Conservation (phyloP, 2,797 vertebrate species). For the Myotis vivesi region DNA sequence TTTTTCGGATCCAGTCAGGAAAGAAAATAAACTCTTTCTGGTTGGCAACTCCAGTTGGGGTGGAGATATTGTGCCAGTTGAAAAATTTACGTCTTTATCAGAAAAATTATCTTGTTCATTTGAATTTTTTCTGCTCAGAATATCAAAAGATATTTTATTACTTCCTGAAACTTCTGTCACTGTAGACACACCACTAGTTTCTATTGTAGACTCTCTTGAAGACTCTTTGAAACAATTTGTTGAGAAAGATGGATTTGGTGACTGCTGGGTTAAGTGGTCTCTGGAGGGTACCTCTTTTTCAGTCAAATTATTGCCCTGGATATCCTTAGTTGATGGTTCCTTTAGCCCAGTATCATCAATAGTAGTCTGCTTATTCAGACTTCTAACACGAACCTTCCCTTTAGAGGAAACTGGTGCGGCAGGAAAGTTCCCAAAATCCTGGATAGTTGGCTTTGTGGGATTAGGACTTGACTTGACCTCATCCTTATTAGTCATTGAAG, state of each 20-base stretch:
- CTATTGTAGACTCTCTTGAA: constrained; percentile 50
- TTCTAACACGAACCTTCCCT: constrained; percentile 60
- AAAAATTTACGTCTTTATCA: constrained; percentile 81
- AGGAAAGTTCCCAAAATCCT: constrained; percentile 57
- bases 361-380: constrained; percentile 50
- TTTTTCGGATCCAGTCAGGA: constrained; percentile 86
- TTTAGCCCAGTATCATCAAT: constrained; percentile 52
- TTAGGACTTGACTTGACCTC: constrained; percentile 46
- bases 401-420: constrained; percentile 19
- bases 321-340: constrained; percentile 23
- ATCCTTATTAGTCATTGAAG: constrained; percentile 23
- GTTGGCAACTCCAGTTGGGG: constrained; percentile 84
- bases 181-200: background rate
- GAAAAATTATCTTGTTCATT: constrained; percentile 84
- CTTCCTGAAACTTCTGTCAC: constrained; percentile 56
- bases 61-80: constrained; percentile 80
- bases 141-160: background rate
- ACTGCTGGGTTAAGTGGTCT: constrained; percentile 9
- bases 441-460: background rate
- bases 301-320: background rate
- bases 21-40: constrained; percentile 88
- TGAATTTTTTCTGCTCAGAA: constrained; percentile 68
- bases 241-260: background rate
- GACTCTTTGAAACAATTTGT: background rate
- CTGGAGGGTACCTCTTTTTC: constrained; percentile 36